These are phyloP conservation scores for Camponotus fellah DNA, from an alignment of 2,888 invertebrate species.

Conservation along the genomic window DNA sequence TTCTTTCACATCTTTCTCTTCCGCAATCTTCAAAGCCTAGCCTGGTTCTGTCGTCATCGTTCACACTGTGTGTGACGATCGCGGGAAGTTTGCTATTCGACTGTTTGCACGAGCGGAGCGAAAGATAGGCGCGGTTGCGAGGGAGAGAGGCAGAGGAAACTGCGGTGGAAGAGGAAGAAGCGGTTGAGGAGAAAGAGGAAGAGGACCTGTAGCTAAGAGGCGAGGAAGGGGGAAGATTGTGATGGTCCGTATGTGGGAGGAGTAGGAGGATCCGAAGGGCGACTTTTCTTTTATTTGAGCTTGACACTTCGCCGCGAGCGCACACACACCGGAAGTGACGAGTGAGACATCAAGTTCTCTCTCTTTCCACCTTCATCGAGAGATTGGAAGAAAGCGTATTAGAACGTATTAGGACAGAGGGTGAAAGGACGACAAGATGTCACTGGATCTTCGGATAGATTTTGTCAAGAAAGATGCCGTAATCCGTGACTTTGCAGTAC, in stretches of 20 bases:
- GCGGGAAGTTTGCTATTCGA: slow-evolving; percentile 77
- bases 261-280: slow-evolving; percentile 77
- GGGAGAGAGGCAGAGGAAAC: slow-evolving; percentile 53
- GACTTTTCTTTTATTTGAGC: slow-evolving; percentile 84
- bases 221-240: slow-evolving; percentile 69
- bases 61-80: slow-evolving; percentile 59
- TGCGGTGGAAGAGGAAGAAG: slow-evolving; percentile 55
- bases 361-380: slow-evolving; percentile 24
- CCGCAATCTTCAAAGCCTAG: slow-evolving; percentile 48
- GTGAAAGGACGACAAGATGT: slow-evolving; percentile 62
- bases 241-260: slow-evolving; percentile 69
- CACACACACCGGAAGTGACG: slow-evolving; percentile 79
- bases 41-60: slow-evolving; percentile 42
- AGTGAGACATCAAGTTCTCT: slow-evolving; percentile 55
- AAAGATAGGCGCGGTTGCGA: slow-evolving; percentile 66
- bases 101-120: slow-evolving; percentile 73
- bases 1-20: slow-evolving; percentile 44
- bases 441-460: slow-evolving; percentile 48
- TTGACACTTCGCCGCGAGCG: slow-evolving; percentile 82
- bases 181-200: slow-evolving; percentile 59
- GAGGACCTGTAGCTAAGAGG: slow-evolving; percentile 45
- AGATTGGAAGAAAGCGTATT: neutral
- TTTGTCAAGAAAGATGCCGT: slow-evolving; percentile 55
- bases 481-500: slow-evolving; percentile 17
- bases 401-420: slow-evolving; percentile 28